phyloP scores from a whole-genome alignment of 2,797 vertebrate species.

The Crenuchus spilurus region DNA sequence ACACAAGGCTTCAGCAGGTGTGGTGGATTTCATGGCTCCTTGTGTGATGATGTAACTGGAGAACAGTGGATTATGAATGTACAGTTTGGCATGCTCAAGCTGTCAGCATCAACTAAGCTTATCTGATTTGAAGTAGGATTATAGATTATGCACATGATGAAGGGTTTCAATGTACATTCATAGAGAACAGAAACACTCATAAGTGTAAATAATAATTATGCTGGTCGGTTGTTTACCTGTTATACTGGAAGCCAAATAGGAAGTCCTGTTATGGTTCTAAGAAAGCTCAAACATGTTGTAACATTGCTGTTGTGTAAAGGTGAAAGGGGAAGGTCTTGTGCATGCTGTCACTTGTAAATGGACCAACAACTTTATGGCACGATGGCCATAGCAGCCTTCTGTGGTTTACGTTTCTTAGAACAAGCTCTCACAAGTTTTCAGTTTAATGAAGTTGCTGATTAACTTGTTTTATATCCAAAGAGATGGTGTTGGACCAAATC shows the following conservation, averaged over 20 bases:
- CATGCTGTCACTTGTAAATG: not conserved
- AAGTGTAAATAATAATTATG: not conserved
- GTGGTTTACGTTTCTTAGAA: too few species aligned
- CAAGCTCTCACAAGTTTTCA: too few species aligned
- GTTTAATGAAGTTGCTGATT: too few species aligned
- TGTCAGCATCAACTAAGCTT: constrained; percentile 42
- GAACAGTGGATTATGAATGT: constrained; percentile 28
- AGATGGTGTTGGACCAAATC: too few species aligned
- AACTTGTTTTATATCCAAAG: too few species aligned
- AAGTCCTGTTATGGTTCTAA: not conserved
- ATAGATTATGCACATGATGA: constrained; percentile 48
- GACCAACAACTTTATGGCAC: not conserved
- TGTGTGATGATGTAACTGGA: constrained; percentile 14
- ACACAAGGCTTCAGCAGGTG: not conserved
- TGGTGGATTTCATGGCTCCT: not conserved
- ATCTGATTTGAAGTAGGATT: constrained; percentile 51
- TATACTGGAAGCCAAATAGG: not conserved
- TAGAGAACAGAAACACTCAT: not conserved
- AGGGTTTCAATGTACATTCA: not conserved
- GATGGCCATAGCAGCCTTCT: not conserved
- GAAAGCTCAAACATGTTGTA: not conserved
- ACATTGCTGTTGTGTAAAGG: not conserved
- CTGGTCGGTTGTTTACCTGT: not conserved
- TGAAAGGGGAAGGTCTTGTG: not conserved
- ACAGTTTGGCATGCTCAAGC: not conserved